These are phyloP conservation scores for Rynchops niger DNA, from an alignment of 2,113 vertebrate genomes.

Conservation along the genomic window DNA sequence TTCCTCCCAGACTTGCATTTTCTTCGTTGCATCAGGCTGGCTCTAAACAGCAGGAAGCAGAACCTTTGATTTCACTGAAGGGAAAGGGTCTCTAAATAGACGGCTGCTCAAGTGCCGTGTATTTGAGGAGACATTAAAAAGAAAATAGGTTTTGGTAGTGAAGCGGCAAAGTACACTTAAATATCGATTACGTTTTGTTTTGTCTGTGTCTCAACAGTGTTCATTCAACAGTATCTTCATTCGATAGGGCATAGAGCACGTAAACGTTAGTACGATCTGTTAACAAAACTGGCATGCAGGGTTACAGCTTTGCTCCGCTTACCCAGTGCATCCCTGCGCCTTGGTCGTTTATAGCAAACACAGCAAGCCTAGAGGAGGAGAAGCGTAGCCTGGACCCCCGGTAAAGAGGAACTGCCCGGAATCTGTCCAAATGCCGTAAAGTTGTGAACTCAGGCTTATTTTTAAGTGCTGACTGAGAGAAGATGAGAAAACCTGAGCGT, in stretches of 20 bases:
- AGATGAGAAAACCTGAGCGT: neutral
- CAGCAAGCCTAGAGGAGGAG: accelerated
- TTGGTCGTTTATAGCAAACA: neutral
- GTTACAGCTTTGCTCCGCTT: neutral
- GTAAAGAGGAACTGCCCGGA: neutral
- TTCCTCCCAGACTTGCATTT: neutral
- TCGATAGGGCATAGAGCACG: neutral
- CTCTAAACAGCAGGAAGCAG: neutral
- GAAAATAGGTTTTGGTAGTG: neutral
- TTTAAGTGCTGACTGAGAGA: neutral
- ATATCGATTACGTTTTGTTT: neutral
- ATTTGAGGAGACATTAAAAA: neutral
- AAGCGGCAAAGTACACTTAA: neutral
- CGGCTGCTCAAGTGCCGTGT: neutral
- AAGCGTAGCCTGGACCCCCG: neutral
- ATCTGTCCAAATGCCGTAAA: neutral
- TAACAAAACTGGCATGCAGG: neutral
- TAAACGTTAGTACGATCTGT: accelerated
- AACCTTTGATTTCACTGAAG: neutral
- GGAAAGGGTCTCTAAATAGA: neutral
- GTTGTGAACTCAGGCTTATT: neutral
- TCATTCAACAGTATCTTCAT: neutral
- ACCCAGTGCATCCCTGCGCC: neutral
- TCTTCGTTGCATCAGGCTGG: neutral
- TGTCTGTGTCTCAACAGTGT: neutral